phyloP scores from a whole-genome alignment of 2,113 vertebrate species.

The Calyptommatus sinebrachiatus region DNA sequence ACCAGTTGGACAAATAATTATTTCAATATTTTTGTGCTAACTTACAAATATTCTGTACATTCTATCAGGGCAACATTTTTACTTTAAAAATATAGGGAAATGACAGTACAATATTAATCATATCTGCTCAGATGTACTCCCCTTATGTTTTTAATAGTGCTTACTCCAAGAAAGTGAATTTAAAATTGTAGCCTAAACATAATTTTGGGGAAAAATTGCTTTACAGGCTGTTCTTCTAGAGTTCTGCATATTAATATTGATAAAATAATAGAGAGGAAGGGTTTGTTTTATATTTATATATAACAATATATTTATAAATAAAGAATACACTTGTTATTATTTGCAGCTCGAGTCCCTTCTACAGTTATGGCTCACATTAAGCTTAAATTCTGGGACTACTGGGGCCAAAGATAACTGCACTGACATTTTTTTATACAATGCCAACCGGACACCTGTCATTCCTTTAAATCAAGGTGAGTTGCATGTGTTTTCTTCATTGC shows the following conservation, averaged over 20 bases:
- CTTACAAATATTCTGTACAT: not conserved
- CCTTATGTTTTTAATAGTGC: too few relatives aligned
- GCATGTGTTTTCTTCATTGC: not conserved
- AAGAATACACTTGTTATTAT: not conserved
- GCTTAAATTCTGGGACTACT: constrained; percentile 88
- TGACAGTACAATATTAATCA: not conserved
- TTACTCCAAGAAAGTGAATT: too few relatives aligned
- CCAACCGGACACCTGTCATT: constrained; percentile 92
- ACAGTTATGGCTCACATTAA: constrained; percentile 96
- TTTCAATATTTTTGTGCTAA: not conserved
- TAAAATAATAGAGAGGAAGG: too few relatives aligned
- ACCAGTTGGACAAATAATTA: not conserved
- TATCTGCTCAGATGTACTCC: too few relatives aligned
- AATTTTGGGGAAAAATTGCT: not conserved
- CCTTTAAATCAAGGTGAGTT: constrained; percentile 92
- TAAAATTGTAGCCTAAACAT: too few relatives aligned
- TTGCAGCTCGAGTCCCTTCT: constrained; percentile 91
- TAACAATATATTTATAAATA: too few relatives aligned
- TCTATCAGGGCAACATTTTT: too few relatives aligned
- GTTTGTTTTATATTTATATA: too few relatives aligned
- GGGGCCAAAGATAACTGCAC: constrained; percentile 87
- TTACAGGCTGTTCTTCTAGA: too few relatives aligned
- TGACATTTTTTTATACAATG: constrained; percentile 94
- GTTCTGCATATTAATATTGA: too few relatives aligned
- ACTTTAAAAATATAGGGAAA: not conserved